Conservation (phyloP, 2,797 vertebrate genomes). For the Myotis myotis region DNA sequence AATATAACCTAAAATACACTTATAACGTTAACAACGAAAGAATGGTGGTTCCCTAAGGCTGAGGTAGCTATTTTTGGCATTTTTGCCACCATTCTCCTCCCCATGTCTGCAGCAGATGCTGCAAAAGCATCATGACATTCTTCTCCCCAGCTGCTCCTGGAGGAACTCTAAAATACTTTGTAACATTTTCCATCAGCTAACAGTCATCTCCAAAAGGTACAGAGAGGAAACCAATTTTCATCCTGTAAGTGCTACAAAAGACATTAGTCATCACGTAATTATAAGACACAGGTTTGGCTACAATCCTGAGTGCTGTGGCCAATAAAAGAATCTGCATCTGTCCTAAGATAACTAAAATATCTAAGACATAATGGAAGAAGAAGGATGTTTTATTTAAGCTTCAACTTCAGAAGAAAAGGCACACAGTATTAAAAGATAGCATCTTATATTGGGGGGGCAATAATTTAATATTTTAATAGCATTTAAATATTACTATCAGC, state of each 20-base stretch:
- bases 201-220: neutral
- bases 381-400: neutral
- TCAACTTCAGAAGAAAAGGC: neutral
- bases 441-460: neutral
- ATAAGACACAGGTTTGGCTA: neutral
- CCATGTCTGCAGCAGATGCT: neutral
- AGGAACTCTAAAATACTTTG: conserved; percentile 16
- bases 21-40: neutral
- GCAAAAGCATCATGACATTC: neutral
- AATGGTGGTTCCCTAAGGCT: neutral
- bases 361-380: neutral
- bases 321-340: neutral
- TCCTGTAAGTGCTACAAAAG: conserved; percentile 6
- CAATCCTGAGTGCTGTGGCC: neutral
- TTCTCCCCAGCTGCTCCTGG: neutral
- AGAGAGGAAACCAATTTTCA: conserved; percentile 40
- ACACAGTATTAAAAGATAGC: neutral
- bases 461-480: neutral
- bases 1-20: neutral
- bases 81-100: neutral
- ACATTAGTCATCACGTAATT: neutral
- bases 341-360: neutral
- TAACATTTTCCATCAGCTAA: neutral
- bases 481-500: neutral
- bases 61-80: no score